Conservation (phyloP, 1,140 invertebrate species). For the Watersipora subatra region DNA sequence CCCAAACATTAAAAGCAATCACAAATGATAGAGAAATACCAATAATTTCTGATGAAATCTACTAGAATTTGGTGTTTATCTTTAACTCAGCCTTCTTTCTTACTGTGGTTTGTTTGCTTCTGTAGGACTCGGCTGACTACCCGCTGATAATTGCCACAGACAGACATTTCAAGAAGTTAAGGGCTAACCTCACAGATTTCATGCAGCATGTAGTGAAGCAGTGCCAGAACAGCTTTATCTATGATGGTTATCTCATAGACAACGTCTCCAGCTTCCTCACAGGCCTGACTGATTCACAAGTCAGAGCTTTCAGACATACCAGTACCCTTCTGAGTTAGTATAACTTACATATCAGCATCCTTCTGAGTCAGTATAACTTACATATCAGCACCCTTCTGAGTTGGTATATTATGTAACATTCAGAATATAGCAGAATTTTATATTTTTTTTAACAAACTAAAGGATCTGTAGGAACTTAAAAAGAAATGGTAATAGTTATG, state of each 20-base stretch:
- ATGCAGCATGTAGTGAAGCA: constrained; percentile 89
- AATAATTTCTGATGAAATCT: no score
- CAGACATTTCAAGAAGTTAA: constrained; percentile 93
- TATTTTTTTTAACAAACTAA: no score
- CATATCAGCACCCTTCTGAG: constrained; percentile 95
- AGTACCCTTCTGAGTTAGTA: constrained; percentile 76
- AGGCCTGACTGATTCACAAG: constrained; percentile 93
- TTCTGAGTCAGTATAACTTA: constrained; percentile 53
- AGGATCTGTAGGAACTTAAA: no score
- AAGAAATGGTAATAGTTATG: no score
- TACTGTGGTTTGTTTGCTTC: no score
- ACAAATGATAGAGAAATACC: no score
- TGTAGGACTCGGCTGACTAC: constrained; percentile 91
- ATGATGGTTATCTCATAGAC: constrained; percentile 98
- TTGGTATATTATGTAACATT: constrained; percentile 28
- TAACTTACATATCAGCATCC: constrained; percentile 75
- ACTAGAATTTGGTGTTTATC: no score
- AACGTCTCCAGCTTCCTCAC: constrained; percentile 93
- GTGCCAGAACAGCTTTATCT: constrained; percentile 97
- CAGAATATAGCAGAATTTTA: no score
- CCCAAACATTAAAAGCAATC: no score
- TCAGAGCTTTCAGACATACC: constrained; percentile 93
- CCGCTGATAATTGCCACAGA: constrained; percentile 93
- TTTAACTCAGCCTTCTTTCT: no score
- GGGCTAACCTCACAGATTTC: constrained; percentile 91